Base-by-base conservation (phyloP, 1,140 invertebrate species). In the Brachionus calyciflorus region DNA sequence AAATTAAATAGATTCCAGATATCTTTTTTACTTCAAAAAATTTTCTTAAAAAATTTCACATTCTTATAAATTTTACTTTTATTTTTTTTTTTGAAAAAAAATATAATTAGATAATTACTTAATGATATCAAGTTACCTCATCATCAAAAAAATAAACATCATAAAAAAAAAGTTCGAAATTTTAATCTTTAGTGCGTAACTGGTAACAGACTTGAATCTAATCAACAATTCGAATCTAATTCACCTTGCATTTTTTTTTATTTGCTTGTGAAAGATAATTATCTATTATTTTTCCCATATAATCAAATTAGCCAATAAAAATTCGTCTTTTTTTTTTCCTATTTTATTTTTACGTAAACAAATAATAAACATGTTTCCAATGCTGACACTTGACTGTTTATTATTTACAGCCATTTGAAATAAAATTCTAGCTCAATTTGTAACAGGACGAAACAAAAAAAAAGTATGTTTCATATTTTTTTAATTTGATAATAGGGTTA, bases 371-470 rank as follows among this genome's bases (percentile, higher is more conserved):
- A 65, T 65, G 60, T 65, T 44, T 65, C 40, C 19, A 26, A 44
- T 44, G 2, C 60, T 65, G 60, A 26, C 60, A 65, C 60, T 65
- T 65, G 40, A 26, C 6, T 65, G 60, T 65, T 65, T 65, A 65
- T 65, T 41, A 44, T 37, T 44, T 65, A 65, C 60, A 65, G 44
- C 60, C 24, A 65, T 65, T 65, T 65, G 60, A 65, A 65, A 65
- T 14, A n/a, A n/a, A n/a, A n/a, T 41, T 44, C 9, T 28, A 44
- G 44, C 28, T 19, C 55, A 60, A 60, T 60, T 37, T 60, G 24
- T 60, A 60, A 60, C 37, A 37, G 55, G 30, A 28, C 19, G 21
- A 33, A 19, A 60, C 17, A 37, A 60, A 37, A 33, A 33, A 33
- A 60, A 17, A 28, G 19, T 17, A 37, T 37, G 33, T 60, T 37